Evolutionary conservation across 2,888 invertebrate species (phyloP).

Genomic region (Criorhina ranunculi): DNA sequence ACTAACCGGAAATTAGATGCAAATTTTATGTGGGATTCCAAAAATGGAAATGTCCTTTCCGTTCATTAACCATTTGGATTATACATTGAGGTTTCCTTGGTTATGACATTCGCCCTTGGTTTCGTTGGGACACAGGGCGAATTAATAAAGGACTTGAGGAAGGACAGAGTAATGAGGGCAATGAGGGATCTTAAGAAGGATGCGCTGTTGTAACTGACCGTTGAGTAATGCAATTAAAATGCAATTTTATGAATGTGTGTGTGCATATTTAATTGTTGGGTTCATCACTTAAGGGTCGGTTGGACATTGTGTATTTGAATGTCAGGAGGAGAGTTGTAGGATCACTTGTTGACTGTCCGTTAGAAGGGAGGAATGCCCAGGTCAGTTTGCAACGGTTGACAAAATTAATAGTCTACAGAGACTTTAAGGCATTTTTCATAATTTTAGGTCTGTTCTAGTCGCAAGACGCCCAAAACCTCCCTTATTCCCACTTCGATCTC

Average conservation of each 20-base stretch:
- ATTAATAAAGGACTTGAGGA: constrained; percentile 29
- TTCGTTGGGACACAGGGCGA: not conserved
- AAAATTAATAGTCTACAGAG: not conserved
- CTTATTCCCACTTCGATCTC: too few relatives aligned
- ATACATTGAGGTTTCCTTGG: constrained; percentile 19
- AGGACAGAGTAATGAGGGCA: constrained; percentile 52
- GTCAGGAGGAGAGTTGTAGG: not conserved
- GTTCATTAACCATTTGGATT: constrained; percentile 72
- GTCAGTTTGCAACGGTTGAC: not conserved
- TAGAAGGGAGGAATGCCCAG: not conserved
- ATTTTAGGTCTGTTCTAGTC: too few relatives aligned
- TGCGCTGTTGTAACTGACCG: constrained; percentile 36
- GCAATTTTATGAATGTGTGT: constrained; percentile 51
- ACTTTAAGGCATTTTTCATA: too few relatives aligned
- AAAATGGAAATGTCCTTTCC: constrained; percentile 81
- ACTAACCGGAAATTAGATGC: constrained; percentile 84
- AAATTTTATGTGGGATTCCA: constrained; percentile 84
- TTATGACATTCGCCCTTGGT: constrained; percentile 33
- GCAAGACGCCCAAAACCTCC: too few relatives aligned
- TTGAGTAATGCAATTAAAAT: constrained; percentile 44
- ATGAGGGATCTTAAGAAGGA: constrained; percentile 60
- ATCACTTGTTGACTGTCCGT: constrained; percentile 12
- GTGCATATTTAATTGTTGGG: constrained; percentile 53
- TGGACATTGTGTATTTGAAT: constrained; percentile 11
- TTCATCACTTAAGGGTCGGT: constrained; percentile 38